These are phyloP conservation scores for Alces alces DNA, from an alignment of 2,113 vertebrate genomes.

Conservation along the genomic window DNA sequence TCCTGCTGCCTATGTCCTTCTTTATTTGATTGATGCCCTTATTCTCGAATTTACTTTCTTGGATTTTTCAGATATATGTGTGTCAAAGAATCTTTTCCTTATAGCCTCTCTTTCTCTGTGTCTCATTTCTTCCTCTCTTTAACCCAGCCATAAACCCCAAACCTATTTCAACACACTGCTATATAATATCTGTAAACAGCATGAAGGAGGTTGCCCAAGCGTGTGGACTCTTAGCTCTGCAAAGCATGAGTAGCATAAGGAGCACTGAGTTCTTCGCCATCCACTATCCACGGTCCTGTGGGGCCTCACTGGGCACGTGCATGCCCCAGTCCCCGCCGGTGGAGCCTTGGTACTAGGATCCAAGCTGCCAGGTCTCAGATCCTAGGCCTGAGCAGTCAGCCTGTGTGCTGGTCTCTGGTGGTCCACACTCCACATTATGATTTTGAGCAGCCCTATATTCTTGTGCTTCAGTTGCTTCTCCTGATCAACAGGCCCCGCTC, in stretches of 20 bases:
- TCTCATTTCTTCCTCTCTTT: not conserved
- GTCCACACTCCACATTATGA: too few species aligned
- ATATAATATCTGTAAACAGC: not conserved
- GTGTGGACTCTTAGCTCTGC: not conserved
- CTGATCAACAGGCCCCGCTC: not conserved
- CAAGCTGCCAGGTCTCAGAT: not conserved
- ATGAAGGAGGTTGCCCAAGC: not conserved
- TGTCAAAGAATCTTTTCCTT: not conserved
- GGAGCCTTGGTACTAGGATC: not conserved
- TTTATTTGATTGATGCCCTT: not conserved
- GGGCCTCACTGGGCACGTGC: not conserved
- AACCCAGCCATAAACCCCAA: not conserved
- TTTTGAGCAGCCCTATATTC: not conserved
- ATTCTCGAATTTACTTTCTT: not conserved
- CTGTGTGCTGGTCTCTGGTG: not conserved
- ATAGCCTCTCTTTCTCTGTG: not conserved
- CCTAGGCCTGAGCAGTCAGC: not conserved
- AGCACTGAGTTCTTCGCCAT: not conserved
- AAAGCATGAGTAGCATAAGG: fast-evolving
- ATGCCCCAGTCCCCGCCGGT: fast-evolving
- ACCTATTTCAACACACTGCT: not conserved
- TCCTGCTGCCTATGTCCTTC: not conserved
- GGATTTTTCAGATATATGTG: not conserved
- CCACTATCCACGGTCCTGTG: fast-evolving
- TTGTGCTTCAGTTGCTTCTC: not conserved